phyloP scores from a whole-genome alignment of 1,140 invertebrate genomes.

The Drosophila triauraria region DNA sequence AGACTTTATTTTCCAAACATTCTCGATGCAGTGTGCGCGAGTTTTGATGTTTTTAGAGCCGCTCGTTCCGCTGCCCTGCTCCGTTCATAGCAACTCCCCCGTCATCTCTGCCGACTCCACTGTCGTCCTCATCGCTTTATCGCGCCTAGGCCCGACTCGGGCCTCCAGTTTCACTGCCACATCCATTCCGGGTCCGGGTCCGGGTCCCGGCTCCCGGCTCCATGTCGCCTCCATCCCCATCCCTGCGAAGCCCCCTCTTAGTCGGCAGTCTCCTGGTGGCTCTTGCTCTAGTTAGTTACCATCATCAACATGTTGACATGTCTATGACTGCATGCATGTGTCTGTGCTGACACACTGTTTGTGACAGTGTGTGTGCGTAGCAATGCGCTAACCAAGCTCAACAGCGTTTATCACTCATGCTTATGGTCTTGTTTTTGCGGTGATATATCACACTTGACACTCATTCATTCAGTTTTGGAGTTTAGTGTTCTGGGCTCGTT shows the following conservation, averaged over 20 bases:
- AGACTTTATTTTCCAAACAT: no score
- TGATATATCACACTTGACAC: slow-evolving; percentile 85
- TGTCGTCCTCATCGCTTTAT: slow-evolving; percentile 49
- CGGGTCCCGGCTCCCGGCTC: background rate
- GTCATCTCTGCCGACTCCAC: slow-evolving; percentile 28
- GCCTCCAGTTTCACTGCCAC: slow-evolving; percentile 35
- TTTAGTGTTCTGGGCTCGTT: slow-evolving; percentile 77
- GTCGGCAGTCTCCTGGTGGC: slow-evolving; percentile 47
- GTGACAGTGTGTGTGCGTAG: slow-evolving; percentile 36
- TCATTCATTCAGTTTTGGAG: slow-evolving; percentile 84
- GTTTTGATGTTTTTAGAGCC: slow-evolving; percentile 58
- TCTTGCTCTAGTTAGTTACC: slow-evolving; percentile 78
- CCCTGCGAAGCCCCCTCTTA: slow-evolving; percentile 26
- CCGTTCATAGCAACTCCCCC: slow-evolving; percentile 8
- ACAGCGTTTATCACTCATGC: slow-evolving; percentile 83
- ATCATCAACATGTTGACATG: slow-evolving; percentile 84
- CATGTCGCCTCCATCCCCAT: background rate
- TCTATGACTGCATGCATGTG: slow-evolving; percentile 74
- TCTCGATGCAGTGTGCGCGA: slow-evolving; percentile 53
- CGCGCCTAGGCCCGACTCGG: slow-evolving; percentile 38
- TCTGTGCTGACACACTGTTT: slow-evolving; percentile 39
- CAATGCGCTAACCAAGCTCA: slow-evolving; percentile 73
- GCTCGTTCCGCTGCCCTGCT: slow-evolving; percentile 35
- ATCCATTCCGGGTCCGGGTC: slow-evolving; percentile 6
- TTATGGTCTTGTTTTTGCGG: slow-evolving; percentile 84